Evolutionary conservation across 23 tunicate genomes (phyloP).

Genomic region (Corella eumyota): DNA sequence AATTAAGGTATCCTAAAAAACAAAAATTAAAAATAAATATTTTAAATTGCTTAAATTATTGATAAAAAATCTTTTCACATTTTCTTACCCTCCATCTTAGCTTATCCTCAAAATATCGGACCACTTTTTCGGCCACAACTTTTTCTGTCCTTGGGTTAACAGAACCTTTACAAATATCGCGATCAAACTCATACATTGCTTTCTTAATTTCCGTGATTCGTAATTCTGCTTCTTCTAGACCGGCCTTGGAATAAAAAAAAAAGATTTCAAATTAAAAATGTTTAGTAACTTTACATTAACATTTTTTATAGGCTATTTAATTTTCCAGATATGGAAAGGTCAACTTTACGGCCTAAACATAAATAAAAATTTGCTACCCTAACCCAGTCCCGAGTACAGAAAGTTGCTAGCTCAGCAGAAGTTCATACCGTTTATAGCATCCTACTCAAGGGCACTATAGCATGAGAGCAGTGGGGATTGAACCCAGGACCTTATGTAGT

Average conservation of each 20-base stretch:
- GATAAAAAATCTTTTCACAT: neutral
- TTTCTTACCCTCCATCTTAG: constrained; percentile 41
- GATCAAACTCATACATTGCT: constrained; percentile 84
- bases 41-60: neutral
- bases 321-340: no score
- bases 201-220: constrained; percentile 63
- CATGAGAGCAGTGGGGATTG: no score
- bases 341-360: no score
- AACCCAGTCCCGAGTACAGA: no score
- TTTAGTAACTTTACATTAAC: no score
- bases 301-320: no score
- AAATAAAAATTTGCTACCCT: no score
- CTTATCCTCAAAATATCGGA: constrained; percentile 88
- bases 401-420: no score
- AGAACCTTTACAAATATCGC: constrained; percentile 87
- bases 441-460: no score
- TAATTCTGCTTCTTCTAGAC: constrained; percentile 76
- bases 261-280: no score
- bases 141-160: constrained; percentile 63
- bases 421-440: no score
- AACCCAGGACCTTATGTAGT: no score
- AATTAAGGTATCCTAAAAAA: constrained; percentile 69
- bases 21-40: neutral
- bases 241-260: constrained; percentile 48
- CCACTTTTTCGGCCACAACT: constrained; percentile 76